A percentile compares a stretch with the other conserved stretches of the same genome.
Conservation (phyloP, 1,140 invertebrate species). For the Microplitis demolitor region DNA sequence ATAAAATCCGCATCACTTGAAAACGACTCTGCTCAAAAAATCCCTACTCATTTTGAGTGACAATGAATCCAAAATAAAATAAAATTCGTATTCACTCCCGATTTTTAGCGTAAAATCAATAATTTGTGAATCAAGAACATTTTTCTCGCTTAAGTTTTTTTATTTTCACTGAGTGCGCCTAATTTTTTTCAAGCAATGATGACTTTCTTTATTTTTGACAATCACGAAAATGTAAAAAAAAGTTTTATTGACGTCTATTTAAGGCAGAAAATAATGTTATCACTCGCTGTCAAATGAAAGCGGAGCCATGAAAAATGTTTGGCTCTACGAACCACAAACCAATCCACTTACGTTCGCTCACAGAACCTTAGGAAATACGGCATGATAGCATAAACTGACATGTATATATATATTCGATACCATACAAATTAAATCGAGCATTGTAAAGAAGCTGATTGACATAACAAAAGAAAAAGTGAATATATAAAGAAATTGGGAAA, state of each 20-base stretch:
- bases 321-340: constrained; percentile 18
- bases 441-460: not conserved
- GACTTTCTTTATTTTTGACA: not conserved
- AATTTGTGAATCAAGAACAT: no score
- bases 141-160: no score
- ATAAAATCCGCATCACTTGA: no score
- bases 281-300: constrained; percentile 1
- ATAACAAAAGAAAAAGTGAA: not conserved
- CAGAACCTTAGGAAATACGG: constrained; percentile 6
- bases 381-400: not conserved
- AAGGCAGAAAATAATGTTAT: constrained; percentile 7
- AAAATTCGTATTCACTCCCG: no score
- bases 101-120: no score
- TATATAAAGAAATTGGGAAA: constrained; percentile 8
- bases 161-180: no score
- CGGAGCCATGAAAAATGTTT: constrained; percentile 37
- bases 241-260: not conserved
- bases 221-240: not conserved
- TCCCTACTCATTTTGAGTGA: no score
- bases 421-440: not conserved
- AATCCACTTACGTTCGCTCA: constrained; percentile 23
- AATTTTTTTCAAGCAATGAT: no score
- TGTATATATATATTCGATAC: not conserved
- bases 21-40: no score
- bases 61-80: no score